These are phyloP conservation scores for Eulimnadia texana DNA, from an alignment of 1,140 invertebrate genomes.

Conservation along the genomic window DNA sequence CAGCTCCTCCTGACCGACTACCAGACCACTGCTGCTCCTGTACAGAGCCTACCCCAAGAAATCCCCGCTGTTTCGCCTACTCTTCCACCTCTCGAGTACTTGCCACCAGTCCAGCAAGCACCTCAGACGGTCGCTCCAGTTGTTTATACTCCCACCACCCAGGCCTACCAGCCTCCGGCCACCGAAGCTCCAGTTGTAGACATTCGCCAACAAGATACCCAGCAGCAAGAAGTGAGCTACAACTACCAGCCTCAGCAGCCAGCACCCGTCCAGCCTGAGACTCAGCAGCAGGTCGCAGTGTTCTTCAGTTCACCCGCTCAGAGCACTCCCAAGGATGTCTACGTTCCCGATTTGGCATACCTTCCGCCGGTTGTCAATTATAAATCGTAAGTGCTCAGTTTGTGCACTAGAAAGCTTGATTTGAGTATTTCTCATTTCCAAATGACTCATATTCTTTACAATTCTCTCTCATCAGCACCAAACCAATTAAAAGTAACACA, in stretches of 20 bases:
- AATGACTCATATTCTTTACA: no score
- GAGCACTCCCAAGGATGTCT: background rate
- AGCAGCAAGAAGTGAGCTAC: no score
- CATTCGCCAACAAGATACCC: background rate
- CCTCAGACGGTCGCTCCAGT: background rate
- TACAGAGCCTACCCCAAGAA: background rate
- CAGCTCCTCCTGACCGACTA: background rate
- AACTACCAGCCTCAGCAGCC: background rate
- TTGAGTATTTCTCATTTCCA: no score
- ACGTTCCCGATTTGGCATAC: slow-evolving; percentile 10
- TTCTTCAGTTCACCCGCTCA: slow-evolving; percentile 13
- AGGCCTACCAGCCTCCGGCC: background rate
- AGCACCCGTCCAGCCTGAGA: slow-evolving; percentile 4
- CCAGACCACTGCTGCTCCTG: background rate
- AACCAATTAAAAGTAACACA: no score
- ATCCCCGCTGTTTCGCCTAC: background rate
- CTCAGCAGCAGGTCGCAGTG: slow-evolving; percentile 9
- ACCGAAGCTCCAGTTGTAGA: background rate
- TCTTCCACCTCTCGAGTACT: background rate
- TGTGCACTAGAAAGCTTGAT: no score
- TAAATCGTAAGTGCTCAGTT: background rate
- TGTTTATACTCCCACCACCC: background rate
- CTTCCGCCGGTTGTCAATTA: slow-evolving; percentile 7
- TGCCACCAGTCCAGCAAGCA: background rate
- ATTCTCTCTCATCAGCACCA: no score